Percentiles rank a stretch among this genome's conserved stretches.
phyloP scores from a whole-genome alignment of 2,113 vertebrate species.

The Oriolus oriolus region DNA sequence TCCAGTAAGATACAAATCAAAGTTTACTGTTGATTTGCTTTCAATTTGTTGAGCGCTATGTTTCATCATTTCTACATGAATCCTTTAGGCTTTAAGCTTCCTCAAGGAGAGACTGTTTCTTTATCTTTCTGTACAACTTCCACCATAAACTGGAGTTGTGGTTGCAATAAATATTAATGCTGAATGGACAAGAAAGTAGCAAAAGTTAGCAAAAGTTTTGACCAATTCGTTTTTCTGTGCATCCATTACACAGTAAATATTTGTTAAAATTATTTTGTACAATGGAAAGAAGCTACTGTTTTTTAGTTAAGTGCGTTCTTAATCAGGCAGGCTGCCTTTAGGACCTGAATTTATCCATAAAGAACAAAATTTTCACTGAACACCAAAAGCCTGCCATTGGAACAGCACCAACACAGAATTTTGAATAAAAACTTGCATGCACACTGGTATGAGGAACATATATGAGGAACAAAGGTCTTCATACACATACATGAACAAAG shows the following conservation, averaged over 20 bases:
- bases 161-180: background rate
- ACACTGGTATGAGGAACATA: background rate
- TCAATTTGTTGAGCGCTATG: background rate
- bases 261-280: background rate
- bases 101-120: background rate
- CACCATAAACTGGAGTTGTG: background rate
- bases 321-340: background rate
- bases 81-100: background rate
- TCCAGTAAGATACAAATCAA: background rate
- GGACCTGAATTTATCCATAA: background rate
- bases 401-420: background rate
- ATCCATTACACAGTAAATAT: background rate
- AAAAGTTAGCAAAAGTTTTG: background rate
- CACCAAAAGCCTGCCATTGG: background rate
- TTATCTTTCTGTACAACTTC: background rate
- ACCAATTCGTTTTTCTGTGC: background rate
- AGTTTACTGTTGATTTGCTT: background rate
- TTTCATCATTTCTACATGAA: background rate
- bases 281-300: background rate
- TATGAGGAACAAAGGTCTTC: background rate
- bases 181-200: background rate
- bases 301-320: background rate
- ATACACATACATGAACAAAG: background rate
- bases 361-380: background rate
- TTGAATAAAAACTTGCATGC: background rate